Conservation (phyloP, 2,888 invertebrate genomes). For the Archaeoteleia sp. region DNA sequence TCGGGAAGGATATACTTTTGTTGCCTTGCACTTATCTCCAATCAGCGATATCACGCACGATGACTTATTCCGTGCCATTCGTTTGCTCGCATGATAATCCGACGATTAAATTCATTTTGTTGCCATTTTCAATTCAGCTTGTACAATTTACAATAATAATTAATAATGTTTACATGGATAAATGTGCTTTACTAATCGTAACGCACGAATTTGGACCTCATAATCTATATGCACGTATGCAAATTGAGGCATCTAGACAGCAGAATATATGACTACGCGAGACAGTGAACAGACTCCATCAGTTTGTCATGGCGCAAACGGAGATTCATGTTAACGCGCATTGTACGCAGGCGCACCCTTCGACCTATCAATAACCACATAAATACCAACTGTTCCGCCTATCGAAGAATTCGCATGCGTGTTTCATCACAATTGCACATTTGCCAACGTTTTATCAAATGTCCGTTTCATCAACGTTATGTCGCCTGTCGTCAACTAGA, state of each 20-base stretch:
- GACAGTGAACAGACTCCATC: conserved; percentile 38
- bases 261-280: conserved; percentile 23
- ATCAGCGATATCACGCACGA: conserved; percentile 41
- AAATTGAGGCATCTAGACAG: conserved; percentile 33
- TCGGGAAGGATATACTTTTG: conserved; percentile 62
- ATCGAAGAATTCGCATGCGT: conserved; percentile 42
- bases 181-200: background rate
- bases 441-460: conserved; percentile 35
- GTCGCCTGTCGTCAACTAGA: no score
- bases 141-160: no score
- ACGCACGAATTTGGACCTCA: conserved; percentile 14
- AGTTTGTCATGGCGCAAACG: conserved; percentile 49
- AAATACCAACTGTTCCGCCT: conserved; percentile 52
- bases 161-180: background rate
- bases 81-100: no score
- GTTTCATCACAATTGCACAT: conserved; percentile 36
- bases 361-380: conserved; percentile 55
- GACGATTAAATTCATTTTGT: no score
- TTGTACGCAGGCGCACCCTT: conserved; percentile 53
- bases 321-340: conserved; percentile 44
- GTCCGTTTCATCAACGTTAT: no score
- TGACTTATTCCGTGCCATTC: no score
- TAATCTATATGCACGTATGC: conserved; percentile 13
- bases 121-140: no score
- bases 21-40: conserved; percentile 58